Base-by-base conservation (phyloP, 2,113 vertebrate genomes). In the Aphyosemion australe region DNA sequence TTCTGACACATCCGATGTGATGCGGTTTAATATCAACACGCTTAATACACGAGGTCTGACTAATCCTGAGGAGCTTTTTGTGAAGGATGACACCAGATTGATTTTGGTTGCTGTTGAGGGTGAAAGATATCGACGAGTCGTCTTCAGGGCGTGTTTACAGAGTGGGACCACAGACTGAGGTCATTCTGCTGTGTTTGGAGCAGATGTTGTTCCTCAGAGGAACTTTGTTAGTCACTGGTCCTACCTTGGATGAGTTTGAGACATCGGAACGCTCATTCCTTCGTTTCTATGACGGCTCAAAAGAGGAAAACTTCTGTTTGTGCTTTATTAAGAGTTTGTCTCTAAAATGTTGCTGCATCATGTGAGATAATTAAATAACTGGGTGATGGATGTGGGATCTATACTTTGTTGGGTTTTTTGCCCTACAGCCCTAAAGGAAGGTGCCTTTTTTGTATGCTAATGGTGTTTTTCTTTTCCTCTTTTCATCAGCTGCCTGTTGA, bases 51-150 rank as follows among this genome's bases (percentile, higher is more conserved):
- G 69, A 70, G 50, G 65, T 73, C 57, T 56, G 52, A 56, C 61
- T 90, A 86, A 90, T 87, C 82, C 83, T 73, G 65, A 78, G 77
- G 73, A 74, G 83, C 71, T 83, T 86, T 85, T 72, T 74, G 21
- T 42, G 52, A 83, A 84, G 75, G 65, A 75, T 79, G 81, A 80
- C 69, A 77, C 57, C 7, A 61, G 77, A 64, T 68, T 68, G 58
- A 71, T 46, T 85, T 77, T 56, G 45, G 58, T 78, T 42, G 76
- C 56, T 58, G 43, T 52, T 51, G 46, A 57, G 50, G 73, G 46
- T 73, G 43, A 19, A 53, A 76, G n/a, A 32, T 45, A 48, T 73
- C 54, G 49, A 74, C 53, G 54, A 64, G 61, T 83, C 70, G 65
- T 74, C 65, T 63, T 64, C 37, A 68, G 76, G 55, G 16, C 62